Evolutionary conservation across 2,888 invertebrate genomes (phyloP).

Genomic region (Drosophila histrio): DNA sequence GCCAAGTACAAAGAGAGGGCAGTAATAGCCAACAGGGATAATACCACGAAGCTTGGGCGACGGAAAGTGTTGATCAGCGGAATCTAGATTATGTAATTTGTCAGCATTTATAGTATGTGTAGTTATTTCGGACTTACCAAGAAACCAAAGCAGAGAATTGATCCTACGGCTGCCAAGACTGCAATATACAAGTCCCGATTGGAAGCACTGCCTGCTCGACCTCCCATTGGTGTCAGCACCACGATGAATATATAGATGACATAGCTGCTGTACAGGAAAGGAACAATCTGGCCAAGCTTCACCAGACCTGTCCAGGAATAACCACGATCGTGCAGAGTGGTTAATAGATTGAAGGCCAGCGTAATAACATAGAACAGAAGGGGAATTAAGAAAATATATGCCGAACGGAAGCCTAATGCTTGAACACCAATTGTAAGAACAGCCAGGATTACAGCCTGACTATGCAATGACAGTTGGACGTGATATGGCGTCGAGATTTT

Average conservation of each 20-base stretch:
- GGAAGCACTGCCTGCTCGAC: constrained; percentile 82
- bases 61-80: constrained; percentile 61
- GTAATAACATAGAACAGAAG: constrained; percentile 75
- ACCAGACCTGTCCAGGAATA: constrained; percentile 76
- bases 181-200: constrained; percentile 86
- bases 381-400: constrained; percentile 75
- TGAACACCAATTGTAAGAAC: constrained; percentile 63
- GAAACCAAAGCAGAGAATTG: constrained; percentile 80
- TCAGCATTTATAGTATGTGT: background rate
- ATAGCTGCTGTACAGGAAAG: constrained; percentile 84
- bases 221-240: constrained; percentile 87
- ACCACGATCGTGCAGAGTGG: constrained; percentile 72
- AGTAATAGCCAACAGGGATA: constrained; percentile 31
- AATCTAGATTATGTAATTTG: constrained; percentile 13
- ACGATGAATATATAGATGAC: constrained; percentile 84
- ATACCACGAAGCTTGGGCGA: constrained; percentile 41
- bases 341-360: constrained; percentile 74
- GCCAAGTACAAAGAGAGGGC: constrained; percentile 34
- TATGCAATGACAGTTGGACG: constrained; percentile 79
- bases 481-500: constrained; percentile 65
- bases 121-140: constrained; percentile 62
- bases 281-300: constrained; percentile 82
- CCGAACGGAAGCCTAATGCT: constrained; percentile 67
- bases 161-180: constrained; percentile 79
- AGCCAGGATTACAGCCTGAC: constrained; percentile 74